Evolutionary conservation across 2,113 vertebrate genomes (phyloP), one percentile per base, ranked within the genome.

Genomic region (Sylvia atricapilla): DNA sequence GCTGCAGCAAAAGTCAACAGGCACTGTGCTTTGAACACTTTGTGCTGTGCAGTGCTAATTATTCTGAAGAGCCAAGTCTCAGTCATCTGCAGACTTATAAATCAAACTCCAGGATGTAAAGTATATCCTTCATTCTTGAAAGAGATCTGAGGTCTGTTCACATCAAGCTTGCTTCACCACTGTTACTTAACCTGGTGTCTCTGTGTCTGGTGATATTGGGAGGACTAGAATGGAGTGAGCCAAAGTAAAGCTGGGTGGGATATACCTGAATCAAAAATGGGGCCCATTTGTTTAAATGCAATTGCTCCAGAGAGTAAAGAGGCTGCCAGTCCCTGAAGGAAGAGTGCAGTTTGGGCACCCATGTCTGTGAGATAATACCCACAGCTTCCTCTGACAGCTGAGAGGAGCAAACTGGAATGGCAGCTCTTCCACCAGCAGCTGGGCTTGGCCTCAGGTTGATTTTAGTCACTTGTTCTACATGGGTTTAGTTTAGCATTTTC

Each of bases 1-100:
- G 95, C 90, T 94, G 90, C 90, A 90, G 89, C 76, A 91, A 8
- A 95, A 96, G 67, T 79, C 90, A 80, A 8, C 84, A 73, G 86
- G 47, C 68, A 1, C 93, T 49, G 47, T 0, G 44, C 80, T 94
- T 87, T 78, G 89, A 86, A 89, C 69, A 37, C 6, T 1, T 18
- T 67, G 79, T 92, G 64, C 89, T 91, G 39, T 56, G 66, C 76
- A 47, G 1, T 0, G 0, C 81, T 89, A 56, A 76, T 89, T 78
- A 24, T 69, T 84, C 75, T 68, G 69, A 77, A 81, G 75, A 94
- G 64, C 83, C 86, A 86, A 67, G 39, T 44, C 85, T 53, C 77
- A 67, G 0, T 93, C 59, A 70, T 87, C 69, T 91, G 64, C 80
- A 95, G 69, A 31, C 66, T 84, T 81, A 47, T 0, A 92, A 96